Evolutionary conservation across 1,140 invertebrate species (phyloP), one percentile per base, ranked within the genome.

Genomic region (Neodiprion pinetum): DNA sequence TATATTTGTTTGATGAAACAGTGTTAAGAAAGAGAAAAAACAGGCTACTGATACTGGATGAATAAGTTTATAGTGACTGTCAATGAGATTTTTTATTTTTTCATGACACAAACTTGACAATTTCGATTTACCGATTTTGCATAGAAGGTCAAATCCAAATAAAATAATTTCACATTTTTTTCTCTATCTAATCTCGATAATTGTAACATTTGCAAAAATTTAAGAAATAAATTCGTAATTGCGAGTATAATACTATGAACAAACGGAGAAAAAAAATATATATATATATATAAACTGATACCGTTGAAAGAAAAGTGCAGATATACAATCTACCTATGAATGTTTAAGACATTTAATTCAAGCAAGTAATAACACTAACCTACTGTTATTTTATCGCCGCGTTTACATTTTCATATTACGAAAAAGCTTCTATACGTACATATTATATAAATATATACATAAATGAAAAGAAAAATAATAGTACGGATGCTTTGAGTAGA

Each of bases 211-310:
- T 40, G 2, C 28, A 40, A 40, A 40, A 1, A 40, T 40, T 5
- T 40, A 40, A 40, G 2, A 5, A 5, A 3, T 40, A 5, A 40
- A 40, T 40, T 40, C 28, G 28, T 40, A 40, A 40, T 40, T 40
- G 28, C 28, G 28, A 40, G 28, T 40, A 40, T 40, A 40, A 40
- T 40, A 40, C 2, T 3, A 40, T 40, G 28, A 40, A 40, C 28
- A 40, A 40, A 5, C 28, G 5, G 49, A 40, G 47, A 68, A 68
- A 23, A 21, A 12, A 69, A 9, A 9, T 17, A 9, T 7, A 28
- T 2, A 40, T 21, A 21, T 23, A 72, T 72, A 72, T 66, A n/a
- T 72, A 71, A 71, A 71, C 49, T 21, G n/a, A 49, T n/a, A 10
- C 48, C 9, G 50, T n/a, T 14, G n/a, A 47, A 12, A 71, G 50